Evolutionary conservation across 2,888 invertebrate species (phyloP).

Genomic region (Plebejus anna): DNA sequence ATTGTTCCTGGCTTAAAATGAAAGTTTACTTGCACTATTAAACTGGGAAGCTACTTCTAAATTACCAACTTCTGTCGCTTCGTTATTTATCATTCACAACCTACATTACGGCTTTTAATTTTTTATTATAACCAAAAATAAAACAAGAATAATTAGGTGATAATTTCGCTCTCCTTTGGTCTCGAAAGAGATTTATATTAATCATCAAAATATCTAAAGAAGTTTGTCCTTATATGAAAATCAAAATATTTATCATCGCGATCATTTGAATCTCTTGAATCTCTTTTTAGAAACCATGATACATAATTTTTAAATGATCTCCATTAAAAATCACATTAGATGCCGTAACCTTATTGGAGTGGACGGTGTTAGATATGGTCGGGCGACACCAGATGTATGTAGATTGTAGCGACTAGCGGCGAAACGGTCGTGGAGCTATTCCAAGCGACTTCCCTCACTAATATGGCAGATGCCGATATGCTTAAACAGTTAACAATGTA

Average conservation of each 20-base stretch:
- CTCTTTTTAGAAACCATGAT: conserved; percentile 2
- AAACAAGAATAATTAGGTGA: neutral
- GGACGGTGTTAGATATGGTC: conserved; percentile 3
- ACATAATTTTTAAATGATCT: conserved; percentile 20
- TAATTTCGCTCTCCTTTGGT: neutral
- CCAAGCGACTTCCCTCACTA: neutral
- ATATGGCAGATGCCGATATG: conserved; percentile 5
- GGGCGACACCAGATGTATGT: conserved; percentile 10
- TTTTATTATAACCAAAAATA: neutral
- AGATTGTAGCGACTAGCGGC: neutral
- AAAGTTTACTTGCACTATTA: conserved; percentile 25
- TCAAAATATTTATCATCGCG: neutral
- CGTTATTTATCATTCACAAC: neutral
- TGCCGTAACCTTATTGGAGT: neutral
- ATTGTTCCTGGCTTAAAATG: neutral
- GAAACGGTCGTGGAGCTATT: neutral
- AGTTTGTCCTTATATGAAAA: neutral
- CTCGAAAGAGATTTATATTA: conserved; percentile 10
- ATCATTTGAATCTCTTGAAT: conserved; percentile 7
- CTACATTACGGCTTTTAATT: neutral
- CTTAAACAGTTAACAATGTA: conserved; percentile 8
- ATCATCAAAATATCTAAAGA: neutral
- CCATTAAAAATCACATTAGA: conserved; percentile 22
- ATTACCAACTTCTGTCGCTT: neutral
- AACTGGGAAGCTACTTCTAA: neutral